These are phyloP conservation scores for Drosophila trapezifrons DNA, from an alignment of 1,140 invertebrate species.

Conservation along the genomic window DNA sequence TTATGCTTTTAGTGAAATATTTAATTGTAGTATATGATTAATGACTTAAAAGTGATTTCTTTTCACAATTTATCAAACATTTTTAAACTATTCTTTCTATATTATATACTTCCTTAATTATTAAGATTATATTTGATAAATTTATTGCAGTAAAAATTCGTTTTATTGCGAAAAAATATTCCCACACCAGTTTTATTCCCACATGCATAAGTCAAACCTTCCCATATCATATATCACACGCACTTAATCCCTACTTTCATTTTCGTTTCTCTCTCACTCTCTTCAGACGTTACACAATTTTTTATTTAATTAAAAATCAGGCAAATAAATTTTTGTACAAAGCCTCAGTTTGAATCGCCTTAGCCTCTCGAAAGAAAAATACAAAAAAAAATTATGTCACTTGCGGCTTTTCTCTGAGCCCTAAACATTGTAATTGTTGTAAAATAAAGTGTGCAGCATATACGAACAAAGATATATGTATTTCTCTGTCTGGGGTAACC, in stretches of 20 bases:
- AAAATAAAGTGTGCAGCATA: slow-evolving; percentile 42
- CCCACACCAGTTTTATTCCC: slow-evolving; percentile 14
- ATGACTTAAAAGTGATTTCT: neutral
- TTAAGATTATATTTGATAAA: neutral
- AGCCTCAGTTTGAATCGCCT: slow-evolving; percentile 48
- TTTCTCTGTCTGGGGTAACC: slow-evolving; percentile 62
- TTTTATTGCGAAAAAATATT: slow-evolving; percentile 14
- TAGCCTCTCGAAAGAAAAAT: slow-evolving; percentile 46
- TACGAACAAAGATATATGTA: slow-evolving; percentile 34
- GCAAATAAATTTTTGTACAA: slow-evolving; percentile 22
- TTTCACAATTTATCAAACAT: neutral
- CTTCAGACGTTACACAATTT: slow-evolving; percentile 71
- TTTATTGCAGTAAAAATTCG: neutral
- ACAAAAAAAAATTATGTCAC: slow-evolving; percentile 70
- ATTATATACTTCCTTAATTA: neutral
- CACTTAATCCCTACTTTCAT: slow-evolving; percentile 64
- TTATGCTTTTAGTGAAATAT: slow-evolving; percentile 16
- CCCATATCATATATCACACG: slow-evolving; percentile 47
- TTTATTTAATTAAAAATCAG: slow-evolving; percentile 67
- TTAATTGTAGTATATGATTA: slow-evolving; percentile 12
- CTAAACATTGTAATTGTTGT: slow-evolving; percentile 68
- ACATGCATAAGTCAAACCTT: slow-evolving; percentile 20
- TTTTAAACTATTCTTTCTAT: too few relatives aligned
- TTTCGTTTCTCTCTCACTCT: slow-evolving; percentile 43
- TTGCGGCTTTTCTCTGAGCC: slow-evolving; percentile 56